Evolutionary conservation across 2,888 invertebrate genomes (phyloP), one percentile per base, ranked within the genome.

Genomic region (Aporophyla lueneburgensis): DNA sequence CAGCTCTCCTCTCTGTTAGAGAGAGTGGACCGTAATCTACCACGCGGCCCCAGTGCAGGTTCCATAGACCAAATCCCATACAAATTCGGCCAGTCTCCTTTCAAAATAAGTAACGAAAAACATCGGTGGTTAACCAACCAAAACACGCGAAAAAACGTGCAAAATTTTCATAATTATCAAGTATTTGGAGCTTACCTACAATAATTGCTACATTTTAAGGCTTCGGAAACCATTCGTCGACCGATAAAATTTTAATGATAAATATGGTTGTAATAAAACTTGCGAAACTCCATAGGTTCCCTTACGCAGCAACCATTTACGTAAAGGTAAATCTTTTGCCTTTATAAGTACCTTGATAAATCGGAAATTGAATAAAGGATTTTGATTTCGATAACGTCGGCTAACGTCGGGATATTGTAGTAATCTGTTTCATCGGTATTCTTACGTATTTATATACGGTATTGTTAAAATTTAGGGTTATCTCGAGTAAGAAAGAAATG

Each of bases 281-380:
- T 70, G 27, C 69, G 65, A 63, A 84, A 74, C 58, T 73, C 33
- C 54, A 69, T 51, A 74, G 66, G 59, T 56, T 49, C 1, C 51
- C 33, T 80, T 70, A 51, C 71, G 33, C n/a, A 58, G 33, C n/a
- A 58, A 78, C 53, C 53, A 27, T 81, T 76, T 62, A 72, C 24
- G 27, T 43, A 16, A 56, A 71, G 40, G 74, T 74, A 71, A 81
- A 76, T 78, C 59, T 71, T 84, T 78, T 81, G 2, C 72, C 66
- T 70, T 75, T 54, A 54, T 65, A 84, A 62, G 59, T 86, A 76
- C 51, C 12, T 54, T 62, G 72, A 83, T 74, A 67, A 76, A 75
- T 67, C 87, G 85, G 82, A 85, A 82, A 86, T 87, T 87, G 71
- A 86, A 85, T 82, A 77, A 87, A 78, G 85, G 80, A 40, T 81